These are phyloP conservation scores for Alexandromys fortis DNA, from an alignment of 2,113 vertebrate species.

Conservation along the genomic window DNA sequence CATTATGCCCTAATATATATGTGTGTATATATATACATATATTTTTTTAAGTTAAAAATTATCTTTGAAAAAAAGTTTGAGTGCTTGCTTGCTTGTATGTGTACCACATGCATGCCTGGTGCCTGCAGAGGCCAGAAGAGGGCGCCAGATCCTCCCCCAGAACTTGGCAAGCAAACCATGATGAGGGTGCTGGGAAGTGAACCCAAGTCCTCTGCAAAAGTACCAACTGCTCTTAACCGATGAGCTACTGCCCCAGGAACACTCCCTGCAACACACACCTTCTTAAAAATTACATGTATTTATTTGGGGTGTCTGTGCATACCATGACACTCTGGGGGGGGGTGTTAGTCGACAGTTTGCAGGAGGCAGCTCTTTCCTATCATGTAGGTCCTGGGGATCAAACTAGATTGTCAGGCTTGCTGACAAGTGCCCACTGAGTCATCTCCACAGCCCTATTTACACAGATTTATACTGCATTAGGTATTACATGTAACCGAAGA, in stretches of 20 bases:
- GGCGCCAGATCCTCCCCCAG: not conserved
- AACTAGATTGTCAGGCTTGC: not conserved
- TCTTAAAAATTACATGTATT: not conserved
- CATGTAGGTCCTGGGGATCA: not conserved
- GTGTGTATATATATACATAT: rapidly evolving
- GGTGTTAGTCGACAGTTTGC: not conserved
- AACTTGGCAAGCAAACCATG: not conserved
- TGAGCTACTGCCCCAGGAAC: not conserved
- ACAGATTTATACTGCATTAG: not conserved
- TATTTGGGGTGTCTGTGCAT: not conserved
- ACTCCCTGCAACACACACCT: not conserved
- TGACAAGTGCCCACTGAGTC: not conserved
- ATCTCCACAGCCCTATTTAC: not conserved
- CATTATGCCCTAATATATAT: not conserved
- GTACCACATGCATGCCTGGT: not conserved
- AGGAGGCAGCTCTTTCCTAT: not conserved
- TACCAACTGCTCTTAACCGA: not conserved
- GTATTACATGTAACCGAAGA: not conserved
- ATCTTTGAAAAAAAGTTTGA: not conserved
- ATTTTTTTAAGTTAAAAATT: not conserved
- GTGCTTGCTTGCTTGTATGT: not conserved
- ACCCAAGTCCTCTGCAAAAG: not conserved
- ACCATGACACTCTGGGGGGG: not conserved
- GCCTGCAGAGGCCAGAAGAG: not conserved
- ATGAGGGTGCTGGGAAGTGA: not conserved